phyloP scores from a whole-genome alignment of 1,140 invertebrate species.

The Platyscapa corneri region DNA sequence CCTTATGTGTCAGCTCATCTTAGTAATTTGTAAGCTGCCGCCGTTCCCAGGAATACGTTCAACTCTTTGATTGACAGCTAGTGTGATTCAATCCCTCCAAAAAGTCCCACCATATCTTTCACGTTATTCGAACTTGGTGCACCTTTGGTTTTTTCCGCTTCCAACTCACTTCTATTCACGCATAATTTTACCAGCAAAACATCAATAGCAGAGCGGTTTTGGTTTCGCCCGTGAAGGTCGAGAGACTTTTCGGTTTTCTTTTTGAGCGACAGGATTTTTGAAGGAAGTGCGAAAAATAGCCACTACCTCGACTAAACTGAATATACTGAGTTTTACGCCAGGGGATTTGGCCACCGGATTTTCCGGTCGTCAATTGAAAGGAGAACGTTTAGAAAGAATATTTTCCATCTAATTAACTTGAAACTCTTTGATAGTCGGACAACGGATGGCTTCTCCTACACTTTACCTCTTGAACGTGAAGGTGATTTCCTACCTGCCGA shows the following conservation, averaged over 20 bases:
- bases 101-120: background rate
- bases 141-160: conserved; percentile 25
- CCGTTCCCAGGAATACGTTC: conserved; percentile 4
- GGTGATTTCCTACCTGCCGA: conserved; percentile 54
- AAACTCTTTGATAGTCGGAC: conserved; percentile 32
- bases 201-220: background rate
- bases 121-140: background rate
- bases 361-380: conserved; percentile 42
- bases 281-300: conserved; percentile 41
- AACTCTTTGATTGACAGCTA: conserved; percentile 32
- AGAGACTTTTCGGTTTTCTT: conserved; percentile 42
- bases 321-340: background rate
- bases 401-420: conserved; percentile 46
- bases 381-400: conserved; percentile 25
- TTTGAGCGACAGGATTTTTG: conserved; percentile 16
- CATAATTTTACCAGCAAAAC: background rate
- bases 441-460: conserved; percentile 53
- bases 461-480: conserved; percentile 51
- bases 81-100: background rate
- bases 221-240: conserved; percentile 19
- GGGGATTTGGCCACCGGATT: conserved; percentile 41
- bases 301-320: background rate
- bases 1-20: background rate
- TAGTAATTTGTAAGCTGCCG: background rate
- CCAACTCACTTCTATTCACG: conserved; percentile 10